Percentiles rank a stretch among this genome's conserved stretches.
Conservation (phyloP, 2,113 vertebrate genomes). For the Cebus imitator region DNA sequence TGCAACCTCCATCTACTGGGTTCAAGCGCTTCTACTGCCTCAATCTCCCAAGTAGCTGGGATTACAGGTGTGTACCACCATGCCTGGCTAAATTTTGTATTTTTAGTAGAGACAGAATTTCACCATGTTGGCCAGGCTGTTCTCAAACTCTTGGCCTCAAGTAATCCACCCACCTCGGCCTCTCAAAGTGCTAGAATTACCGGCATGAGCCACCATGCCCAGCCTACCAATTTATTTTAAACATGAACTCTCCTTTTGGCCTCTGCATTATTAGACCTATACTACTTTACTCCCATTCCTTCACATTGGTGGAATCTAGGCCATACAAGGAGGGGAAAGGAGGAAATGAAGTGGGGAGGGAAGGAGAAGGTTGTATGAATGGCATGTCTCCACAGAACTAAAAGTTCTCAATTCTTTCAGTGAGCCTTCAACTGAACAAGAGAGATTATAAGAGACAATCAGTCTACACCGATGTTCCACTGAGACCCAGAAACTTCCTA, state of each 20-base stretch:
- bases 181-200: too few relatives aligned
- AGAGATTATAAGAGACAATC: background rate
- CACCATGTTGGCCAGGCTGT: too few relatives aligned
- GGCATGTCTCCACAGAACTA: background rate
- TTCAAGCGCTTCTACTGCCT: too few relatives aligned
- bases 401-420: background rate
- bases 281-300: background rate
- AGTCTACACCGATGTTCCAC: background rate
- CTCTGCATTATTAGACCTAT: background rate
- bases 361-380: background rate
- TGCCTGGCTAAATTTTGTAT: too few relatives aligned
- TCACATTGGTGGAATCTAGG: background rate
- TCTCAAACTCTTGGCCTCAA: too few relatives aligned
- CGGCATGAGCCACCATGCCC: too few relatives aligned
- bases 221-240: background rate
- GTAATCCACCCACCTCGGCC: too few relatives aligned
- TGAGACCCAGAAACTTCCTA: background rate
- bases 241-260: background rate
- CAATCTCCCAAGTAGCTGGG: too few relatives aligned
- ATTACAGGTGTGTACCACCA: too few relatives aligned
- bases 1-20: too few relatives aligned
- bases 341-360: background rate
- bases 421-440: background rate
- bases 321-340: background rate
- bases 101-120: too few relatives aligned